Conservation (phyloP, 2,888 invertebrate genomes). For the Acleris holmiana region DNA sequence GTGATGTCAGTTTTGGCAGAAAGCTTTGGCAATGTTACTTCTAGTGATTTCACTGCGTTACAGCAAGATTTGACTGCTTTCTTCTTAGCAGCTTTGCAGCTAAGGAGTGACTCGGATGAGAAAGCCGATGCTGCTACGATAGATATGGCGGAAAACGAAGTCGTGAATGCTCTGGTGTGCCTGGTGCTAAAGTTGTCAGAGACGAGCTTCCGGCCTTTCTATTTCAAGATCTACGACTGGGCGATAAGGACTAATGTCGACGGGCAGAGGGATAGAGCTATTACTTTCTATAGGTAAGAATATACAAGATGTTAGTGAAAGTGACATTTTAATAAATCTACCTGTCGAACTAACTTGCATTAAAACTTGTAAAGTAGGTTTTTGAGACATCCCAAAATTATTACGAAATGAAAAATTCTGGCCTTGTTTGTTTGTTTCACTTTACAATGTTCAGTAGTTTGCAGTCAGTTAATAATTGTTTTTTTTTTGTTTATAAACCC, state of each 20-base stretch:
- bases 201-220: conserved; percentile 93
- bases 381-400: too few relatives aligned
- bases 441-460: background rate
- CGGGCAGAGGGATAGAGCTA: conserved; percentile 86
- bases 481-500: conserved; percentile 18
- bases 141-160: conserved; percentile 87
- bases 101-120: conserved; percentile 83
- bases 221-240: conserved; percentile 95
- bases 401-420: too few relatives aligned
- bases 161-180: conserved; percentile 90
- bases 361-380: too few relatives aligned
- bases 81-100: conserved; percentile 89
- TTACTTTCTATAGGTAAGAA: conserved; percentile 91
- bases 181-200: conserved; percentile 95
- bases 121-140: conserved; percentile 68
- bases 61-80: conserved; percentile 89
- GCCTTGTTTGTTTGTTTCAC: background rate
- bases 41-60: conserved; percentile 86
- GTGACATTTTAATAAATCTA: too few relatives aligned
- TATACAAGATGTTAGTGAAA: too few relatives aligned
- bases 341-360: too few relatives aligned
- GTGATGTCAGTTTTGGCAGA: conserved; percentile 91
- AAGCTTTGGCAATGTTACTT: conserved; percentile 86
- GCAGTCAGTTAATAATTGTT: background rate
- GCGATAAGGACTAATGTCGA: conserved; percentile 86